phyloP scores from a whole-genome alignment of 2,113 vertebrate genomes.

The Tenrec ecaudatus region DNA sequence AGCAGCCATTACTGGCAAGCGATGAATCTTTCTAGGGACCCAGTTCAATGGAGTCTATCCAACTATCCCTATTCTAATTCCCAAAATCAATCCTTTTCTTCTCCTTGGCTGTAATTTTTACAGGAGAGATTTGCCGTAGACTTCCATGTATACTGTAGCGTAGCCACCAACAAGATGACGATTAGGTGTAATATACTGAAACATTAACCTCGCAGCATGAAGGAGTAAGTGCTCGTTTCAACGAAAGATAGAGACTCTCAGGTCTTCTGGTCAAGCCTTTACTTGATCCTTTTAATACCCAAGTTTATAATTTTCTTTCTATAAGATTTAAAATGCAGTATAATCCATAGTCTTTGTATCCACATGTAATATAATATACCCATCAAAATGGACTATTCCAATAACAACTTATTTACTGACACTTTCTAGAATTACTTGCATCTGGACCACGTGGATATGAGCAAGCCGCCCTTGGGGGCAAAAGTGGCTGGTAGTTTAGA shows the following conservation, averaged over 20 bases:
- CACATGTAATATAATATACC: neutral
- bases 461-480: neutral
- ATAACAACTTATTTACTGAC: fast-evolving
- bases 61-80: neutral
- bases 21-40: neutral
- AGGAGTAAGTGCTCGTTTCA: neutral
- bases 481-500: neutral
- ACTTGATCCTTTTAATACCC: neutral
- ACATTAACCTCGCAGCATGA: neutral
- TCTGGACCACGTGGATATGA: neutral
- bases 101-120: neutral
- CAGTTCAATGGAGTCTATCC: neutral
- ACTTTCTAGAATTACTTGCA: neutral
- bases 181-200: neutral
- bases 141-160: neutral
- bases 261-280: neutral
- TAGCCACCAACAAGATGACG: neutral
- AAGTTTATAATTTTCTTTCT: neutral
- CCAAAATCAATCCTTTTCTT: neutral
- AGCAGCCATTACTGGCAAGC: neutral
- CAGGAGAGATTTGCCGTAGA: neutral
- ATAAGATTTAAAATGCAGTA: neutral
- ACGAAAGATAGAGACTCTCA: neutral
- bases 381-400: neutral
- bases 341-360: neutral